Evolutionary conservation across 2,888 invertebrate genomes (phyloP).

Genomic region (Cryptocheilus praepositus): DNA sequence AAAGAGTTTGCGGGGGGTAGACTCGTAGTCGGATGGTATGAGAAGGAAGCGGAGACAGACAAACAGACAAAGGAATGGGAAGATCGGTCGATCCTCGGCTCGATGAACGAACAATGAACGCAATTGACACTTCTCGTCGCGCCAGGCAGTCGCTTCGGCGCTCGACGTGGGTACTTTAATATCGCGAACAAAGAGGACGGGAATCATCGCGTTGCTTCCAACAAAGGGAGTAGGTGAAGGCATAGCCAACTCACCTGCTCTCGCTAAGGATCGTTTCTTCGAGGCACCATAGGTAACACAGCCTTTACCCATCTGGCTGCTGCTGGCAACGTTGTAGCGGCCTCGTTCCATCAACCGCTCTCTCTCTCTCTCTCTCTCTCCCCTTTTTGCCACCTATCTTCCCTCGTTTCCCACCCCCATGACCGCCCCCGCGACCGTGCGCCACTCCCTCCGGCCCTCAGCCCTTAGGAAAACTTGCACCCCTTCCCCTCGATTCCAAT

Average conservation of each 20-base stretch:
- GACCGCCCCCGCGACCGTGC: slow-evolving; percentile 23
- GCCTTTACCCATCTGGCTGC: slow-evolving; percentile 65
- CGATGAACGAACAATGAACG: slow-evolving; percentile 48
- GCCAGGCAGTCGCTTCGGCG: slow-evolving; percentile 37
- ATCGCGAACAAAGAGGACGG: slow-evolving; percentile 56
- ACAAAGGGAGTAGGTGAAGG: slow-evolving; percentile 46
- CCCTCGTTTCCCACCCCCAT: slow-evolving; percentile 19
- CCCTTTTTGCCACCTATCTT: slow-evolving; percentile 33
- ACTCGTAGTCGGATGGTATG: slow-evolving; percentile 3
- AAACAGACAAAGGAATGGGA: slow-evolving; percentile 14
- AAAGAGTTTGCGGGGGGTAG: neutral
- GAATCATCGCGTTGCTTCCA: slow-evolving; percentile 58
- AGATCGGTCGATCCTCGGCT: slow-evolving; percentile 39
- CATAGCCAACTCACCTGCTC: slow-evolving; percentile 46
- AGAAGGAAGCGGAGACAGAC: slow-evolving; percentile 5
- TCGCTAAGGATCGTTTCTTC: slow-evolving; percentile 56
- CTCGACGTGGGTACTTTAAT: slow-evolving; percentile 54
- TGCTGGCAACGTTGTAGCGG: slow-evolving; percentile 66
- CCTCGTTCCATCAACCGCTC: slow-evolving; percentile 67
- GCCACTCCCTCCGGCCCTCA: slow-evolving; percentile 47
- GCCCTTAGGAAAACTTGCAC: slow-evolving; percentile 69
- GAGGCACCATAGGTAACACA: slow-evolving; percentile 65
- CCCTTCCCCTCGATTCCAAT: slow-evolving; percentile 67
- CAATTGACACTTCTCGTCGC: slow-evolving; percentile 53
- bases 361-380: slow-evolving; percentile 19